Conservation (phyloP, 2,113 vertebrate genomes). For the Rutilus rutilus region DNA sequence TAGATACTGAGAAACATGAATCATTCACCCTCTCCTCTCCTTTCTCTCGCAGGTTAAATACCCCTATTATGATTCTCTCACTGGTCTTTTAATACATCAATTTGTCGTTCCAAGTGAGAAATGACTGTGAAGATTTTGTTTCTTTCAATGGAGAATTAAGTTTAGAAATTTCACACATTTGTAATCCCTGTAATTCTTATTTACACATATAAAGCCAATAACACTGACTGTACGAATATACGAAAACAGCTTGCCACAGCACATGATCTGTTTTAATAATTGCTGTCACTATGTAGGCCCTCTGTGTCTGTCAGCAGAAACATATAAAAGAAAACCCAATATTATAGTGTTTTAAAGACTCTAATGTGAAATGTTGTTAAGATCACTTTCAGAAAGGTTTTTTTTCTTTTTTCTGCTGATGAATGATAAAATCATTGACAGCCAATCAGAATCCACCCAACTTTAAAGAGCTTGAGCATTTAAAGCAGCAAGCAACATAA, state of each 20-base stretch:
- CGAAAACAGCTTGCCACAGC: not conserved
- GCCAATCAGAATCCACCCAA: no score
- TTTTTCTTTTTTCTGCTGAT: no score
- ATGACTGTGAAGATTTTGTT: not conserved
- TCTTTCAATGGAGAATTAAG: not conserved
- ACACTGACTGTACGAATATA: not conserved
- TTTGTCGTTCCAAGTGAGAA: not conserved
- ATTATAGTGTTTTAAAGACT: not conserved
- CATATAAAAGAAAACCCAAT: not conserved
- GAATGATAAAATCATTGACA: no score
- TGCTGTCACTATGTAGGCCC: not conserved
- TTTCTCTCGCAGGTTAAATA: conserved; percentile 10
- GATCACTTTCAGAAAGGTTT: no score
- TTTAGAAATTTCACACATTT: not conserved
- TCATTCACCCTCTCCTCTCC: not conserved
- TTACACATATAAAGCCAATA: not conserved
- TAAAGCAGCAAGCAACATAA: no score
- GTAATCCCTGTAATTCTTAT: not conserved
- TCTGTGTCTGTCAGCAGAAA: not conserved
- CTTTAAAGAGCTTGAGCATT: no score
- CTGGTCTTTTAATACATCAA: not conserved
- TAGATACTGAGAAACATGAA: conserved; percentile 1
- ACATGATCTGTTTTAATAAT: not conserved
- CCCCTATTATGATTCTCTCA: conserved; percentile 16
- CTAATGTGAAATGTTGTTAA: not conserved